Base-by-base conservation (phyloP, 2,113 vertebrate species). In the human region DNA sequence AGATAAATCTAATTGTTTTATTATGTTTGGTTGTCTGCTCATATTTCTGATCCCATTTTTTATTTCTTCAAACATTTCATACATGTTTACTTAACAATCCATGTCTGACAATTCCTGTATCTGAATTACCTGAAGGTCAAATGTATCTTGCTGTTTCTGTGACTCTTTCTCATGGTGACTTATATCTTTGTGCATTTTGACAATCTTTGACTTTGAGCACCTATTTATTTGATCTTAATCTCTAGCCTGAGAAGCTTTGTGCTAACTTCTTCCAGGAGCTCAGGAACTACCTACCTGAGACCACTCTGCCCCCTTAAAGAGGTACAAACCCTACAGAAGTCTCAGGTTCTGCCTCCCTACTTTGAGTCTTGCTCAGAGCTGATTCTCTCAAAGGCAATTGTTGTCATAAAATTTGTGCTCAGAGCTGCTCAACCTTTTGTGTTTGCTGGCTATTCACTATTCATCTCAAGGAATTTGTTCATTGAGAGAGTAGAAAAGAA, bases 91-190 rank as follows among this genome's bases (percentile, higher is more conserved):
- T 83, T 93, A 72, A 76, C 89, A 83, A 79, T 88, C 18, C 64
- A 35, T 43, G 25, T 82, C 17, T 92, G 52, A 59, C 84, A 48
- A 57, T 79, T 84, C 57, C 35, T 38, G 25, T 83, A 66, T 35
- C 32, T 94, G 68, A 96, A 84, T 96, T 92, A 84, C n/a, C 82
- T 83, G 30, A 64, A 89, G 32, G 9, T 89, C 52, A 89, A 89
- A 73, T 76, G 52, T 43, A 81, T 89, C 92, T 89, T 68, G 45
- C 55, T 45, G 6, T 68, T 68, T 86, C 73, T 94, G 11, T 82
- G 59, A 81, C 50, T 90, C 22, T 50, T 82, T 89, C 55, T 86
- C 40, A 83, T 50, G 50, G 20, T 32, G 23, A 73, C 35, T 89
- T 55, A 23, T 32, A 43, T 52, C 20, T 92, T 92, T 35, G 35